Base-by-base conservation (phyloP, 1,140 invertebrate genomes). In the Parapsyche elsis region DNA sequence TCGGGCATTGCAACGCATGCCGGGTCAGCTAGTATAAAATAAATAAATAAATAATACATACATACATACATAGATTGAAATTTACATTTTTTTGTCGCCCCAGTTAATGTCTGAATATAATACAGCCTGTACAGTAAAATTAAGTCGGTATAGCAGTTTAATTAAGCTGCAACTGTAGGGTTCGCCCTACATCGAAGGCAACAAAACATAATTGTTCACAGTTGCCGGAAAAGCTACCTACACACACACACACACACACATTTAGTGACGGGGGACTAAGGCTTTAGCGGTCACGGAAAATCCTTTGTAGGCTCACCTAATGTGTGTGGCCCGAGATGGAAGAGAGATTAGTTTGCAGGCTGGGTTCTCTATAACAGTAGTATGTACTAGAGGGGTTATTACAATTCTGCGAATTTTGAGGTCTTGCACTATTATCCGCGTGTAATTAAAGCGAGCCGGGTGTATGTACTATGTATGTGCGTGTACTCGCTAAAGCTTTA, bases 131-230 rank as follows among this genome's bases (percentile, higher is more conserved):
- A 74, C 45, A 38, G 44, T 24, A 57, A 73, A 19, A 73, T 73
- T 73, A 21, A 46, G 45, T 30, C 46, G 23, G 73, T 16, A 30
- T 57, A 75, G 73, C 21, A 75, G 45, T 75, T 75, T 49, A 75
- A 75, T 75, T 75, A 75, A 75, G 73, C 19, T 21, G 19, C 46
- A 67, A 46, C 46, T 2, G 70, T 71, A 23, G 24, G 70, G 23
- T 16, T 71, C 12, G 26, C 26, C 14, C 21, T 38, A 71, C 26
- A 71, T 44, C 26, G 70, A 71, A 71, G 38, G 70, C 73, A 75
- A 75, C 73, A 26, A 57, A 75, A 57, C 73, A 57, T 75, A 75
- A 75, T 75, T 75, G 73, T 75, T 75, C 73, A 30, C 73, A 49
- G 19, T 75, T 57, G 21, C 21, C 9, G 45, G n/a, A 75, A 26